Evolutionary conservation across 2,888 invertebrate species (phyloP).

Genomic region (Venustoraphidia nigricollis): DNA sequence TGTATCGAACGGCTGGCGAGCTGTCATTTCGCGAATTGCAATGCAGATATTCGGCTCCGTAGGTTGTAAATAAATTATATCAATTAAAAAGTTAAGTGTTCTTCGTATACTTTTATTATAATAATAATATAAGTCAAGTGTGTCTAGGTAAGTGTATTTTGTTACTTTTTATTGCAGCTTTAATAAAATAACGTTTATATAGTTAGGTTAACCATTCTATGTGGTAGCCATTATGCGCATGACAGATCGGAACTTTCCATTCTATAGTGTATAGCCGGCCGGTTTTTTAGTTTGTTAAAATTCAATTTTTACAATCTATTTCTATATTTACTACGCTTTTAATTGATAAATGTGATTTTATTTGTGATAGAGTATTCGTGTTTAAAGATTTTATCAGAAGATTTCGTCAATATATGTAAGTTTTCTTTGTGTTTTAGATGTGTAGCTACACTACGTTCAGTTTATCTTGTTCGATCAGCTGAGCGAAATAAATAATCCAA

Average conservation of each 20-base stretch:
- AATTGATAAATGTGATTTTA: too few species aligned
- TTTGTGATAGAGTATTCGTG: too few species aligned
- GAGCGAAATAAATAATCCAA: neutral
- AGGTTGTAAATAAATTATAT: neutral
- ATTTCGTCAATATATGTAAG: too few species aligned
- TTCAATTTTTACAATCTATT: too few species aligned
- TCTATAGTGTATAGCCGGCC: constrained; percentile 17
- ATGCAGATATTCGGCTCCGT: neutral
- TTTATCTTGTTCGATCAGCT: neutral
- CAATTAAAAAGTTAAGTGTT: neutral
- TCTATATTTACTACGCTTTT: too few species aligned
- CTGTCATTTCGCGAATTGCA: constrained; percentile 15
- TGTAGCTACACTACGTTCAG: neutral
- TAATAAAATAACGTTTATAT: neutral
- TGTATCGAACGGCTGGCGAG: constrained; percentile 22
- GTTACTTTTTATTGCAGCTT: neutral
- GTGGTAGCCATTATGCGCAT: constrained; percentile 1
- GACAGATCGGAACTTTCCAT: constrained; percentile 3
- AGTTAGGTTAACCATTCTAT: neutral
- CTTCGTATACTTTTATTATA: too few species aligned
- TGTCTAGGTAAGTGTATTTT: neutral
- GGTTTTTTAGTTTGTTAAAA: constrained; percentile 17
- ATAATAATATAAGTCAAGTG: too few species aligned
- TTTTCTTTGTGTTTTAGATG: too few species aligned
- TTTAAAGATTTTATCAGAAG: too few species aligned